Conservation (phyloP, 2,888 invertebrate species). For the Odontomyia ornata region DNA sequence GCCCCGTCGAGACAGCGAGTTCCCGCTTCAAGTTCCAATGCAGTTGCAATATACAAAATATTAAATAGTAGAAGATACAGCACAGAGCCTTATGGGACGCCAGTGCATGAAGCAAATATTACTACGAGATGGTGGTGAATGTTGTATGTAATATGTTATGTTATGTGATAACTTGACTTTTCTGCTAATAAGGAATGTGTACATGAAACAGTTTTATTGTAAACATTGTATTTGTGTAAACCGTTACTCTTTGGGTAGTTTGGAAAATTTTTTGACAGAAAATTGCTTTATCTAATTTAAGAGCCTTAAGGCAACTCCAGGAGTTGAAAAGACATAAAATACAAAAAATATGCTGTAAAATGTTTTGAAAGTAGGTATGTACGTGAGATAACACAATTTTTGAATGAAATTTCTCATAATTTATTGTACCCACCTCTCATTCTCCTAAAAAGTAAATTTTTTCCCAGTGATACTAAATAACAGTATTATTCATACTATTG, state of each 20-base stretch:
- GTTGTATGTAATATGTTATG: constrained; percentile 25
- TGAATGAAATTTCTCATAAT: no score
- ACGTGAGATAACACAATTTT: no score
- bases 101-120: background rate
- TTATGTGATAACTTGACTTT: constrained; percentile 32
- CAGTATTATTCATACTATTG: no score
- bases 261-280: background rate
- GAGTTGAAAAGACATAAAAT: no score
- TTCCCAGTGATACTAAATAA: no score
- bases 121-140: constrained; percentile 14
- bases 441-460: no score
- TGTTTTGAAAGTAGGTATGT: no score
- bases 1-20: constrained; percentile 20
- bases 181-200: constrained; percentile 37
- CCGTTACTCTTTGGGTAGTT: background rate
- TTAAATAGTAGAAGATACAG: background rate
- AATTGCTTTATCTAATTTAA: constrained; percentile 5
- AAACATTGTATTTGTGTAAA: constrained; percentile 16
- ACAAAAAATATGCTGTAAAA: no score
- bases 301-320: background rate
- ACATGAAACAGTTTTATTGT: constrained; percentile 28
- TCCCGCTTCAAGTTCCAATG: background rate
- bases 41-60: no score
- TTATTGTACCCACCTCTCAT: no score
- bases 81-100: background rate